Percentiles rank a stretch among this genome's conserved stretches.
These are phyloP conservation scores for Microcebus griseorufus DNA, from an alignment of 2,113 vertebrate genomes.

Conservation along the genomic window DNA sequence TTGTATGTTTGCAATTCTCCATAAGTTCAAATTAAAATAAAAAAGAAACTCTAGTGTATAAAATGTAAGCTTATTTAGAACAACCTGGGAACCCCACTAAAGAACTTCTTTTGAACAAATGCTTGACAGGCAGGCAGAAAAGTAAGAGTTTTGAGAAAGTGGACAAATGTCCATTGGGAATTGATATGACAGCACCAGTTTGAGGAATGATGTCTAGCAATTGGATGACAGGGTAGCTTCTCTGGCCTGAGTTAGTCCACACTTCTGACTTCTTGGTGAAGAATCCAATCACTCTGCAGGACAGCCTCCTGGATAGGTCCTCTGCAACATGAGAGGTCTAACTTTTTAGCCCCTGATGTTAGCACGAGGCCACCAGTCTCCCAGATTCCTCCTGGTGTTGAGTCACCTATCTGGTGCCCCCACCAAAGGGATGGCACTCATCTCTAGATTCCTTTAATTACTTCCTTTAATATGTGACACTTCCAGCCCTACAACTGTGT, in stretches of 20 bases:
- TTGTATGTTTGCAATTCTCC: not conserved
- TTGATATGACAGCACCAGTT: not conserved
- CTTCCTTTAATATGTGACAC: not conserved
- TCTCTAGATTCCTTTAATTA: not conserved
- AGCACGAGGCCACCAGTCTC: not conserved
- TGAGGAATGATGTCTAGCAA: not conserved
- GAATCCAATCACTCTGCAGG: not conserved
- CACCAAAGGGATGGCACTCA: not conserved
- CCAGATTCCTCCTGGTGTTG: not conserved
- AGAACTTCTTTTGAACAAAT: not conserved
- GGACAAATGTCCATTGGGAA: not conserved
- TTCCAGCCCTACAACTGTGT: not conserved
- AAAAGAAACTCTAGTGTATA: not conserved
- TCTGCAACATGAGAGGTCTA: not conserved
- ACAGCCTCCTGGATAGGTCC: not conserved
- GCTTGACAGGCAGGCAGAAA: not conserved
- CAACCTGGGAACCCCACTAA: not conserved
- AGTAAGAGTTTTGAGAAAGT: not conserved
- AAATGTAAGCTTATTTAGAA: not conserved
- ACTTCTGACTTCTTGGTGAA: not conserved
- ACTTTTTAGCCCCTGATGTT: not conserved
- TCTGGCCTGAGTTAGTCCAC: not conserved
- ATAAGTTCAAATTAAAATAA: not conserved
- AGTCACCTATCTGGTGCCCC: not conserved
- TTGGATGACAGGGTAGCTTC: not conserved